Evolutionary conservation across 53 echinoderm and acorn worm species (phyloP).

Genomic region (Echinometra lucunter): DNA sequence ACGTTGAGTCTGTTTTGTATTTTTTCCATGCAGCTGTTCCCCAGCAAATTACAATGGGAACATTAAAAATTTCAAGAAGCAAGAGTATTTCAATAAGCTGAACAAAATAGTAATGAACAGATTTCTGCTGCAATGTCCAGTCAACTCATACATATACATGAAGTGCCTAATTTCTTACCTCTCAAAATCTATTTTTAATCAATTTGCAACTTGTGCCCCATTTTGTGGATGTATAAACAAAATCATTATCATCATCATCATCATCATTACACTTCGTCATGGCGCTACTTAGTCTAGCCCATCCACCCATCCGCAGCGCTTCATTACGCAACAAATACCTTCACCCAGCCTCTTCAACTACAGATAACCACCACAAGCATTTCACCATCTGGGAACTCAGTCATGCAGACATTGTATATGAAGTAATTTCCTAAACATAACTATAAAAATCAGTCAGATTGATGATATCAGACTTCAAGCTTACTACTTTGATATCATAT

Average conservation of each 20-base stretch:
- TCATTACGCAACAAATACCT: background rate
- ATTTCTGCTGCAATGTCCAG: background rate
- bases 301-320: conserved; percentile 34
- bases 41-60: background rate
- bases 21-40: background rate
- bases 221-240: background rate
- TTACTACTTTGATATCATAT: too few relatives aligned
- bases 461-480: conserved; percentile 19
- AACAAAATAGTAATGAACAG: background rate
- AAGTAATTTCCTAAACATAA: conserved; percentile 3
- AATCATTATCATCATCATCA: conserved; percentile 12
- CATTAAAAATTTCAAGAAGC: background rate
- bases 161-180: background rate
- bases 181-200: background rate
- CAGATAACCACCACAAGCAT: background rate
- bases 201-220: background rate
- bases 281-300: background rate
- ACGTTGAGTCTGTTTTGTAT: background rate
- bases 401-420: background rate
- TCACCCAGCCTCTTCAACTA: background rate
- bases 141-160: background rate
- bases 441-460: background rate
- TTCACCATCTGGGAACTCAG: conserved; percentile 18
- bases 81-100: background rate
- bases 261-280: background rate